A percentile compares a stretch with the other conserved stretches of the same genome.
These are phyloP conservation scores for Phyllotreta striolata DNA, from an alignment of 2,888 invertebrate species.

Conservation along the genomic window DNA sequence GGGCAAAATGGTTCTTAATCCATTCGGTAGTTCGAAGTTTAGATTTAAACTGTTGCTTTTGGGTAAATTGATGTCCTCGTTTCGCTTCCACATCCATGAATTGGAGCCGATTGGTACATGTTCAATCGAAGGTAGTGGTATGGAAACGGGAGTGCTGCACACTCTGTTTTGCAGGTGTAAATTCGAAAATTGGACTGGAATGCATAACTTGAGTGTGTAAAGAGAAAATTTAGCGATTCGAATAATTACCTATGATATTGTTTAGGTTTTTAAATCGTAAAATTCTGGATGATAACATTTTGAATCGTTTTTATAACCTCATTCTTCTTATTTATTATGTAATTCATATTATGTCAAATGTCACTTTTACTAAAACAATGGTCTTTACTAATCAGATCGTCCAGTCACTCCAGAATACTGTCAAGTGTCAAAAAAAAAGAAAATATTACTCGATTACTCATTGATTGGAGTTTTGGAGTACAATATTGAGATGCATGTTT, in stretches of 20 bases:
- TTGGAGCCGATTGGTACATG: constrained; percentile 37
- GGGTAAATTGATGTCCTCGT: constrained; percentile 51
- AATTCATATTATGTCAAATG: too few relatives aligned
- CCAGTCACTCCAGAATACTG: too few relatives aligned
- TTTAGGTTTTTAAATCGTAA: constrained; percentile 18
- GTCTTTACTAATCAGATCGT: too few relatives aligned
- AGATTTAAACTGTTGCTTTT: constrained; percentile 33
- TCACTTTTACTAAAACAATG: too few relatives aligned
- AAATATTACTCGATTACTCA: too few relatives aligned
- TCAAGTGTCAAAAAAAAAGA: too few relatives aligned
- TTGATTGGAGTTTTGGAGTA: too few relatives aligned
- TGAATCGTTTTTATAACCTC: constrained; percentile 7
- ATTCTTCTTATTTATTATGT: background rate
- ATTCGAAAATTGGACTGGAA: constrained; percentile 24
- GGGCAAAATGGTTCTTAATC: constrained; percentile 45
- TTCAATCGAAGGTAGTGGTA: constrained; percentile 16
- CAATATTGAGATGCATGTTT: too few relatives aligned
- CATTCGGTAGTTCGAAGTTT: constrained; percentile 52
- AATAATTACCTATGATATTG: constrained; percentile 6
- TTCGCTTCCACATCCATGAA: constrained; percentile 55
- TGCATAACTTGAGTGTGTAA: constrained; percentile 6
- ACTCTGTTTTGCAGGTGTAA: constrained; percentile 24
- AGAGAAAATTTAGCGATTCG: background rate
- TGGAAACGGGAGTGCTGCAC: constrained; percentile 8
- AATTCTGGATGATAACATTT: constrained; percentile 20